Evolutionary conservation across 1,140 invertebrate species (phyloP).

Genomic region (Nephotettix cincticeps): DNA sequence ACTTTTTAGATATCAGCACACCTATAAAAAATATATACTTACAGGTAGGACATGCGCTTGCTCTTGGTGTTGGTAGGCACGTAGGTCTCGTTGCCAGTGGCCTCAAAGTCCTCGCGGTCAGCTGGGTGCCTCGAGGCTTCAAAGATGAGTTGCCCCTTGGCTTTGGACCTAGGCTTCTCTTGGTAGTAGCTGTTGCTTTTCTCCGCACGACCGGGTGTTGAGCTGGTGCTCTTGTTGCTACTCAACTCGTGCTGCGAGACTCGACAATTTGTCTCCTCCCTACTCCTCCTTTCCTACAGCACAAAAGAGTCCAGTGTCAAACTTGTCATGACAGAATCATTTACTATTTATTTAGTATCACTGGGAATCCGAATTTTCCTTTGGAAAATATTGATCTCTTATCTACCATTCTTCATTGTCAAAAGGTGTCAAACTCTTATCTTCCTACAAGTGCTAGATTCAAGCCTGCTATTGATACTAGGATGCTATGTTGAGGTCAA

Average conservation of each 20-base stretch:
- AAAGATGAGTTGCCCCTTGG: constrained; percentile 53
- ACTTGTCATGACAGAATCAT: no score
- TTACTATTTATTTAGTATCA: no score
- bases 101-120: constrained; percentile 66
- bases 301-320: no score
- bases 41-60: constrained; percentile 49
- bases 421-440: no score
- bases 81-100: constrained; percentile 61
- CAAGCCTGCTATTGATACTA: no score
- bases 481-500: no score
- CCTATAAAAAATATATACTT: constrained; percentile 21
- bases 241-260: constrained; percentile 20
- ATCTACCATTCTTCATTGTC: no score
- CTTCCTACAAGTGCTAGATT: no score
- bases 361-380: no score
- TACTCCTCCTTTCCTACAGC: constrained; percentile 28
- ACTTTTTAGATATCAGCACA: no score
- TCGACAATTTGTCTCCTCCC: constrained; percentile 2
- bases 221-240: not conserved
- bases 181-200: no score
- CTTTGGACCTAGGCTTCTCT: constrained; percentile 18
- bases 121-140: constrained; percentile 62
- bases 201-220: not conserved
- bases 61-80: constrained; percentile 53
- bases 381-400: no score